A percentile compares a stretch with the other conserved stretches of the same genome.
phyloP scores from a whole-genome alignment of 2,113 vertebrate species.

The Holacanthus passer region DNA sequence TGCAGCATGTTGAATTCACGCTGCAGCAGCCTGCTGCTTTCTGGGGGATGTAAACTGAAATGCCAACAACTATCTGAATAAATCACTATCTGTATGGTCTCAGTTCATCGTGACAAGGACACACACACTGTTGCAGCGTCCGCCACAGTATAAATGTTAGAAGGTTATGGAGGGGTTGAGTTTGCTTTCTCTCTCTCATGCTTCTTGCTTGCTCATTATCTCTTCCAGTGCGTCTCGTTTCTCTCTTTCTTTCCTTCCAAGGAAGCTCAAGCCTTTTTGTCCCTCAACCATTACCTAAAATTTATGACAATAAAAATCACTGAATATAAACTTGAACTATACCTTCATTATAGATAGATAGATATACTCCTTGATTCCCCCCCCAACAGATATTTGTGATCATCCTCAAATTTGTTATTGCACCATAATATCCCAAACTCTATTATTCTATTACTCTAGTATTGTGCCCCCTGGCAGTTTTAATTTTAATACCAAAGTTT shows the following conservation, averaged over 20 bases:
- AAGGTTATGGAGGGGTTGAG: constrained; percentile 38
- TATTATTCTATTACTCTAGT: background rate
- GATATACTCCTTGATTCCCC: no score
- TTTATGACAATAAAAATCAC: background rate
- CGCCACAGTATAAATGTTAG: constrained; percentile 24
- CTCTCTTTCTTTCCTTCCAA: background rate
- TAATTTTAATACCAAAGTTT: background rate
- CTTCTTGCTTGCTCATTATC: constrained; percentile 23
- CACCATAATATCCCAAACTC: background rate
- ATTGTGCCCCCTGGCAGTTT: no score
- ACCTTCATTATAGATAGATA: no score
- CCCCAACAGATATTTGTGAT: background rate
- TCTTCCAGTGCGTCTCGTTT: constrained; percentile 7
- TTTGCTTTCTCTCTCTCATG: constrained; percentile 17
- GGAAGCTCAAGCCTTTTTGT: background rate
- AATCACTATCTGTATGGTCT: constrained; percentile 51
- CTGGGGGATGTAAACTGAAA: constrained; percentile 36
- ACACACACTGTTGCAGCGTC: constrained; percentile 4
- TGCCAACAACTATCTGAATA: constrained; percentile 50
- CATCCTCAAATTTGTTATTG: background rate
- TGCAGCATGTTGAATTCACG: constrained; percentile 55
- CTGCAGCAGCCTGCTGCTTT: constrained; percentile 43
- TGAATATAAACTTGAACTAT: background rate
- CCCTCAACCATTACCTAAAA: background rate
- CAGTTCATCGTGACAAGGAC: constrained; percentile 29